Evolutionary conservation across 2,797 vertebrate genomes (phyloP), one percentile per base, ranked within the genome.

Genomic region (Telmatherina bonti): DNA sequence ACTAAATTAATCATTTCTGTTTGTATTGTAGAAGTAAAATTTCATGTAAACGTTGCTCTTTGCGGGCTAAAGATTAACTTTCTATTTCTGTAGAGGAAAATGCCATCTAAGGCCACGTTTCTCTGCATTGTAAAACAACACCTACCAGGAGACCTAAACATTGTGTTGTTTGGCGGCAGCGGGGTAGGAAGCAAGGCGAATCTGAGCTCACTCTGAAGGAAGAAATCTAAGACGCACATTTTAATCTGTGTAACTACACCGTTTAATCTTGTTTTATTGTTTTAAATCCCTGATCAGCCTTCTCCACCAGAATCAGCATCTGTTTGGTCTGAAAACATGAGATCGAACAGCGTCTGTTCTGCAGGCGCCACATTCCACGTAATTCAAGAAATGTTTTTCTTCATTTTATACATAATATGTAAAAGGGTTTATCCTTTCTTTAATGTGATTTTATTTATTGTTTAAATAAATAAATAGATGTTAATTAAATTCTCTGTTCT

Each of bases 331-430:
- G 36, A 33, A 52, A 52, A 52, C 13, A 11, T 3, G 10, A 10
- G 52, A 64, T 10, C 5, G 41, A 7, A 20, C 41, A 43, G 41
- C 16, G 62, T 79, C 62, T 67, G 38, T 73, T 45, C 51, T 29
- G 45, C 33, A 73, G 41, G 58, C 9, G 41, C 71, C 73, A 83
- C 78, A 81, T 72, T 69, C 77, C 72, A 88, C 82, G 85, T 87
- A 74, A 87, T 47, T 75, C 9, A 86, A 82, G 85, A 88, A 74
- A 87, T 81, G n/a, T 82, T 88, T 83, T 88, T 75, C 82, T 82
- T 90, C 85, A 89, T 91, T 91, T 89, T 13, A 52, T 82, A 69
- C 85, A 89, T 72, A 85, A 81, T 60, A 35, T 82, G 81, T 88
- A 76, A 18, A 72, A 80, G 7, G 43, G 31, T 63, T 45, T 74